These are phyloP conservation scores for Halocaridina rubra DNA, from an alignment of 2,888 invertebrate species.

Conservation along the genomic window DNA sequence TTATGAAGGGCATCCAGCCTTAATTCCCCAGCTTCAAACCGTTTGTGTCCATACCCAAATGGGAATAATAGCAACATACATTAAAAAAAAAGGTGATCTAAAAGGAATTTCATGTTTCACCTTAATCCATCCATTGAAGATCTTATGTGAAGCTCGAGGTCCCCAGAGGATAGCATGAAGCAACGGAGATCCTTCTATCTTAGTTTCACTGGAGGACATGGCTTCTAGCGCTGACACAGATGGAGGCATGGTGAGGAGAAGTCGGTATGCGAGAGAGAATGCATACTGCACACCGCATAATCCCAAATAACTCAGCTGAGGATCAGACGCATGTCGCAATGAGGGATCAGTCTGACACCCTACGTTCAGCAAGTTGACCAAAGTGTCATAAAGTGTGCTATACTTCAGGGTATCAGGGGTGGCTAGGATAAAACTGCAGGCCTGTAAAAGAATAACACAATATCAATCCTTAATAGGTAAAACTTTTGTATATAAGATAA, in stretches of 20 bases:
- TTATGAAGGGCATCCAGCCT: no score
- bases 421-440: conserved; percentile 93
- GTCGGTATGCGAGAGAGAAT: conserved; percentile 85
- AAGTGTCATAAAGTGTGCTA: conserved; percentile 84
- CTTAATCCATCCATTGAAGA: conserved; percentile 89
- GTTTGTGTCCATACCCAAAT: no score
- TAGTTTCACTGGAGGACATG: conserved; percentile 73
- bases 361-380: conserved; percentile 84
- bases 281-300: conserved; percentile 91
- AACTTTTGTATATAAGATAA: no score
- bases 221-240: conserved; percentile 84
- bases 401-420: conserved; percentile 92
- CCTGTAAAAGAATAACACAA: conserved; percentile 70
- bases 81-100: no score
- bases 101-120: neutral
- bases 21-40: no score
- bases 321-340: conserved; percentile 34
- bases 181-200: conserved; percentile 78
- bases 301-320: conserved; percentile 57
- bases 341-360: conserved; percentile 75
- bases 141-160: conserved; percentile 84
- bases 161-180: conserved; percentile 91
- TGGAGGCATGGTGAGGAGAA: conserved; percentile 88
- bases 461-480: no score
- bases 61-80: no score